A percentile compares a stretch with the other conserved stretches of the same genome.
Conservation (phyloP, 2,797 vertebrate species). For the Schizothorax lantsangensis region DNA sequence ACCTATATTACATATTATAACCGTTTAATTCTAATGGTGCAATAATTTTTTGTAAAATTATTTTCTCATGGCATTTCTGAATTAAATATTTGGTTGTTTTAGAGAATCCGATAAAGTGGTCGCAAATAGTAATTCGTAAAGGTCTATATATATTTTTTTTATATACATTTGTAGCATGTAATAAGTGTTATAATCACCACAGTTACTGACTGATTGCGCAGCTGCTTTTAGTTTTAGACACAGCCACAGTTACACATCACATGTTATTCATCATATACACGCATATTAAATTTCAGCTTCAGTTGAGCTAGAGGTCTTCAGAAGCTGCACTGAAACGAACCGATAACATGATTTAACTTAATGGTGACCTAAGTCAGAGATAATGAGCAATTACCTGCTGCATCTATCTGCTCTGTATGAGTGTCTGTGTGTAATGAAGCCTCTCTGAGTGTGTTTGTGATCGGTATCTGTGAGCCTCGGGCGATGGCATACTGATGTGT, state of each 20-base stretch:
- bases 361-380: neutral
- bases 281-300: constrained; percentile 12
- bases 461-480: constrained; percentile 10
- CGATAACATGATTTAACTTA: neutral
- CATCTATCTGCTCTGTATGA: constrained; percentile 5
- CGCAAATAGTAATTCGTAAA: too few relatives aligned
- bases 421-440: constrained; percentile 14
- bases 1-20: neutral
- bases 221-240: neutral
- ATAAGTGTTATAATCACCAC: neutral
- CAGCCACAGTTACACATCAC: neutral
- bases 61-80: neutral
- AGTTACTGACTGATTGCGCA: too few relatives aligned
- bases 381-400: constrained; percentile 32
- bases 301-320: constrained; percentile 33
- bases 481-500: constrained; percentile 17
- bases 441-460: constrained; percentile 15
- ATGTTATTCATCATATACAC: neutral
- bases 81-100: neutral
- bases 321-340: constrained; percentile 34
- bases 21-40: neutral
- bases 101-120: too few relatives aligned
- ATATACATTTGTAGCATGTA: neutral
- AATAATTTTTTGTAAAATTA: neutral
- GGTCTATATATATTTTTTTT: too few relatives aligned